Evolutionary conservation across 2,888 invertebrate species (phyloP).

Genomic region (Nasonovia ribisnigri): DNA sequence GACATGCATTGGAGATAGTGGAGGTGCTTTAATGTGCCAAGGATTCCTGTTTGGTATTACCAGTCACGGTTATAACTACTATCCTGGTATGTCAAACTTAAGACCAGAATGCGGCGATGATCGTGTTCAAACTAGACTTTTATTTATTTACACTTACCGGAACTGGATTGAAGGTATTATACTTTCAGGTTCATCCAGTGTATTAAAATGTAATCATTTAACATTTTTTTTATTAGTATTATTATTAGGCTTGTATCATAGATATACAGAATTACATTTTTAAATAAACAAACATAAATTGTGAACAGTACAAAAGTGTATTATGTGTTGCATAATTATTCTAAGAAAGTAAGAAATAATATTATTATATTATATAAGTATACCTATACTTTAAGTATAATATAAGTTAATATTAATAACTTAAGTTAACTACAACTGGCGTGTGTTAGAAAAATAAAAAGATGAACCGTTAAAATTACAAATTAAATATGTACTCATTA

Average conservation of each 20-base stretch:
- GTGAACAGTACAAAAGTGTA: background rate
- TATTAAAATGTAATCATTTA: background rate
- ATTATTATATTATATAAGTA: no score
- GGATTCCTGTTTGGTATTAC: slow-evolving; percentile 40
- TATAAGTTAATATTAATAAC: background rate
- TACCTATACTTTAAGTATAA: background rate
- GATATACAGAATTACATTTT: background rate
- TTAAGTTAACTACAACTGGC: background rate
- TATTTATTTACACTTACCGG: slow-evolving; percentile 29
- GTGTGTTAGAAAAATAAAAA: background rate
- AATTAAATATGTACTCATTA: no score
- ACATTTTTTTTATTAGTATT: background rate
- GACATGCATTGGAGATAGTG: slow-evolving; percentile 57
- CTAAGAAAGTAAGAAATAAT: background rate
- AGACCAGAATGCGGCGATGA: slow-evolving; percentile 30
- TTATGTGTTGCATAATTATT: background rate
- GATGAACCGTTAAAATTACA: no score
- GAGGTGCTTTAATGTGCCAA: slow-evolving; percentile 42
- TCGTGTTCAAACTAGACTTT: slow-evolving; percentile 50
- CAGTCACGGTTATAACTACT: slow-evolving; percentile 55
- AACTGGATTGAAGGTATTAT: slow-evolving; percentile 32
- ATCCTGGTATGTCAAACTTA: background rate
- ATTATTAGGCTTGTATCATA: background rate
- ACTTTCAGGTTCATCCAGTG: background rate
- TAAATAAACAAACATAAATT: background rate